phyloP scores from a whole-genome alignment of 2,888 invertebrate genomes.

The Hedya salicella region DNA sequence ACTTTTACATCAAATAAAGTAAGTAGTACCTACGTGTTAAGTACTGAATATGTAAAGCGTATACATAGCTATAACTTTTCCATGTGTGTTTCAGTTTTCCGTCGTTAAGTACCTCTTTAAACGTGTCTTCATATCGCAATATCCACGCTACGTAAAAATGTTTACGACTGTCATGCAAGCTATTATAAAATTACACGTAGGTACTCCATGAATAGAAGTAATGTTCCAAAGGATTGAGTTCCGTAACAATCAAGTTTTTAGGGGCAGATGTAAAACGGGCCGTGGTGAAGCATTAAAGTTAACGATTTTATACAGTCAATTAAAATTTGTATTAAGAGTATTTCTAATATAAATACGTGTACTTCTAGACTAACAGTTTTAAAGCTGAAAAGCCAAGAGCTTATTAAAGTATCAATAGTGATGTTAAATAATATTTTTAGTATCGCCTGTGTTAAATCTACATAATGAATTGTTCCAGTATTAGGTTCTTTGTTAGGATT shows the following conservation, averaged over 20 bases:
- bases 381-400: no score
- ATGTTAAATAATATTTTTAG: no score
- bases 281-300: slow-evolving; percentile 1
- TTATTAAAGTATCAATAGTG: no score
- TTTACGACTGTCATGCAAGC: slow-evolving; percentile 17
- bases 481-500: no score
- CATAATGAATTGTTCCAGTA: no score
- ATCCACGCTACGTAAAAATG: neutral
- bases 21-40: no score
- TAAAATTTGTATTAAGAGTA: neutral
- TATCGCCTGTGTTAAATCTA: no score
- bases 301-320: neutral
- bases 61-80: no score
- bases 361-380: no score
- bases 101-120: neutral
- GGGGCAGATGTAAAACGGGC: slow-evolving; percentile 1
- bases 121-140: neutral
- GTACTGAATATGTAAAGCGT: no score
- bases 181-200: slow-evolving; percentile 6
- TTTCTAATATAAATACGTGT: neutral
- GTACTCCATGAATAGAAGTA: slow-evolving; percentile 18
- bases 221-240: slow-evolving; percentile 9
- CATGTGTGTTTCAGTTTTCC: no score
- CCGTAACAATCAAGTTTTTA: slow-evolving; percentile 23
- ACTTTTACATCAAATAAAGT: no score